Conservation (phyloP, 92 coral and sea anemone genomes). For the Actinernus sp. region DNA sequence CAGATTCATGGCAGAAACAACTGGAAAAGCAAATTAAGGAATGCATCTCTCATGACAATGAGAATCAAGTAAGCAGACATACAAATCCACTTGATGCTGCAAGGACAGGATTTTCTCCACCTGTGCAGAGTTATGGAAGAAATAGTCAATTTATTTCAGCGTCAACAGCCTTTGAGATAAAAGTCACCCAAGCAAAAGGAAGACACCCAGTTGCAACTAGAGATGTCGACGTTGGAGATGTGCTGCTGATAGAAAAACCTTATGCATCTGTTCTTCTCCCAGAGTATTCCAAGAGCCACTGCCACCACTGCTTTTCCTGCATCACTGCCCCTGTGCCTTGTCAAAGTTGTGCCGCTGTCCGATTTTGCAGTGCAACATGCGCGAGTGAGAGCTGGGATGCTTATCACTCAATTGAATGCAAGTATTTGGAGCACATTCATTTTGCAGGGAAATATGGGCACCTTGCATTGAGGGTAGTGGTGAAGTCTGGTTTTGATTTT, state of each 20-base stretch:
- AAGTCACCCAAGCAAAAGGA: conserved; percentile 43
- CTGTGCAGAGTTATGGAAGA: conserved; percentile 31
- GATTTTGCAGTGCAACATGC: conserved; percentile 79
- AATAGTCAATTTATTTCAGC: conserved; percentile 60
- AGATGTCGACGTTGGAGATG: conserved; percentile 87
- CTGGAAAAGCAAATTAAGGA: conserved; percentile 55
- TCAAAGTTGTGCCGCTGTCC: conserved; percentile 77
- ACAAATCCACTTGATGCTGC: neutral
- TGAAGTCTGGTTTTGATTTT: conserved; percentile 70
- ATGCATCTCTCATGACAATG: conserved; percentile 4
- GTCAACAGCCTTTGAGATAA: conserved; percentile 65
- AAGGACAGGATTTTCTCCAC: conserved; percentile 22
- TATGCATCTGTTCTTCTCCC: conserved; percentile 94
- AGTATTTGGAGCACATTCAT: conserved; percentile 72
- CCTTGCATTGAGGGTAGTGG: conserved; percentile 87
- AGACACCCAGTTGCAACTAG: conserved; percentile 81
- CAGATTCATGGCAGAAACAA: conserved; percentile 46
- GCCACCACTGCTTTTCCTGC: conserved; percentile 82
- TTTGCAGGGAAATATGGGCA: conserved; percentile 81
- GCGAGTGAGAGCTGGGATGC: conserved; percentile 78
- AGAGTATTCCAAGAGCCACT: conserved; percentile 67
- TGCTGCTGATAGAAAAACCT: conserved; percentile 86
- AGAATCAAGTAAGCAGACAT: neutral
- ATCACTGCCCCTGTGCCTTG: conserved; percentile 78
- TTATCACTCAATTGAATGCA: conserved; percentile 86